Evolutionary conservation across 2,888 invertebrate genomes (phyloP), one percentile per base, ranked within the genome.

Genomic region (Clunio marinus): DNA sequence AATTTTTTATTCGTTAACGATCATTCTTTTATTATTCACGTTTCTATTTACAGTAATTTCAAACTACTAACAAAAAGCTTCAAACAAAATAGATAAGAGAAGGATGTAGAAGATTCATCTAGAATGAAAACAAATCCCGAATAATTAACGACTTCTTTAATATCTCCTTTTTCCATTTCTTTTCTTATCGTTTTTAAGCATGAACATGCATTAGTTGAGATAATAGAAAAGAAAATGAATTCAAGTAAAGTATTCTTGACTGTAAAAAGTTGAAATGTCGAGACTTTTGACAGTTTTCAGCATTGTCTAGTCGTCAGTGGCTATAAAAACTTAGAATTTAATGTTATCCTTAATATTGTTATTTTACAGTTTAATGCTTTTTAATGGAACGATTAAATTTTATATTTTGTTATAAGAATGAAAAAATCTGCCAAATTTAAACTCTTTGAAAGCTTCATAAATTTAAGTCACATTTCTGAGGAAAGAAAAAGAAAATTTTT

Each of bases 111-210:
- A n/a, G n/a, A n/a, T n/a, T 32, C 13, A 32, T 13, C 35, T 32
- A 17, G 10, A 41, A 51, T 51, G 51, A 51, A 51, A 51, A 51
- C 51, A 51, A 51, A 51, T 51, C 51, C 51, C 7, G 51, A 5
- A 13, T 13, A 32, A 32, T 32, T 32, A 32, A 5, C 35, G 35
- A 32, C 35, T 32, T 13, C 35, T 32, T 32, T 32, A 8, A 5
- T 32, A 32, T 32, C 35, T 32, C 35, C 35, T 5, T 32, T 32
- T 32, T 13, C 7, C 13, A 5, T 32, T 13, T 13, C 5, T 32
- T 32, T 32, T 32, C 35, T 32, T 32, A 32, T 32, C 13, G 35
- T 32, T 32, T 32, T 32, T 8, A 32, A 32, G 35, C 5, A 13
- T 32, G 35, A 32, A 13, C 13, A 13, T 32, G 35, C 35, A 32